Base-by-base conservation (phyloP, 2,797 vertebrate genomes). In the Liparis tanakae region DNA sequence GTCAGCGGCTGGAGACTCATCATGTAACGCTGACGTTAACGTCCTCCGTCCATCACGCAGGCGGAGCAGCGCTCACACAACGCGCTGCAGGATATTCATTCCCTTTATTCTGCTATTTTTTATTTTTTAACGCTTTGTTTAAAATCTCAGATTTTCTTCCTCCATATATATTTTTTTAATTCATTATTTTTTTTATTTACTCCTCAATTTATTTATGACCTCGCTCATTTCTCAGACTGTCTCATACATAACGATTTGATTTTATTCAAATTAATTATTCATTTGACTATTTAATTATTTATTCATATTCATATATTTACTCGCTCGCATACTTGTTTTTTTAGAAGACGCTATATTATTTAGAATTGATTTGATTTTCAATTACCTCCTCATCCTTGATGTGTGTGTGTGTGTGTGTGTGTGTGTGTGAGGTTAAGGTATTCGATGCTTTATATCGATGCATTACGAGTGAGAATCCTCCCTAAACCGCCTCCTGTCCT, bases 211-310 rank as follows among this genome's bases (percentile, higher is more conserved):
- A 55, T 39, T 65, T 15, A 51, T 66, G 22, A 46, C n/a, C 12
- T 6, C 5, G 54, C 61, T 18, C n/a, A 79, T 68, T 30, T 57
- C 10, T 25, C 10, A 48, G 17, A 33, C 37, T 13, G 18, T 56
- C 63, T 58, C 61, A 59, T 58, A 30, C 41, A 69, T 68, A 65
- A 70, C n/a, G 30, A 62, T 69, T 30, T 51, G 20, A 33, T 44
- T 56, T 67, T 17, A 70, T 67, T 70, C 55, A 1, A 48, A 59
- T 74, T 39, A 34, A 76, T 72, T 65, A 72, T 79, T 72, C 10
- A 73, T 67, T 63, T 44, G 9, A 66, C 65, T 56, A 60, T 56
- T 80, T 12, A 63, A 70, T 74, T 64, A 72, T 65, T 72, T 37
- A 71, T 3, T 51, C 37, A 39, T 17, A 48, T 55, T 65, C 18